Conservation (phyloP, 2,888 invertebrate species). For the Cerastis rubricosa region DNA sequence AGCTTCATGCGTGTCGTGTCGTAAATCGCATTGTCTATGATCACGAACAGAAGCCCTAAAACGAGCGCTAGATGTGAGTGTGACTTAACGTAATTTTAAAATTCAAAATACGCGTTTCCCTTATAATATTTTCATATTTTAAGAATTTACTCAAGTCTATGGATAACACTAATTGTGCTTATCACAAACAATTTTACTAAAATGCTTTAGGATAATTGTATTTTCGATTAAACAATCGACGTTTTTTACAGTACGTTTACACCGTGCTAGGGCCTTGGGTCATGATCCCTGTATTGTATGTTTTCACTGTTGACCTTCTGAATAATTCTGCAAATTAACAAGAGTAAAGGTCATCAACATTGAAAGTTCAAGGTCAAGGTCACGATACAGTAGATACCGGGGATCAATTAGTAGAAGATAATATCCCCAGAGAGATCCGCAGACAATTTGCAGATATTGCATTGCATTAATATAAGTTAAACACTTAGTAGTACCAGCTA, state of each 20-base stretch:
- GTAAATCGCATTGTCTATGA: too few species aligned
- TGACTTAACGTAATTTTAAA: neutral
- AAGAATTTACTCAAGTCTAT: neutral
- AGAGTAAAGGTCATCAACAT: slow-evolving; percentile 16
- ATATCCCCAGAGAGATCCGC: neutral
- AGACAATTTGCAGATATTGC: slow-evolving; percentile 5
- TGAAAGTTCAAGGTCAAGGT: slow-evolving; percentile 28
- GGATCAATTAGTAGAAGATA: slow-evolving; percentile 35
- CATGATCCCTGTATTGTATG: too few species aligned
- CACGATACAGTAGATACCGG: slow-evolving; percentile 1
- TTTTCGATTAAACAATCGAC: neutral
- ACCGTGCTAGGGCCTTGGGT: neutral
- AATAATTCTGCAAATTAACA: neutral
- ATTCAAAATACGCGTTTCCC: neutral
- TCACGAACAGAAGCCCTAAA: neutral
- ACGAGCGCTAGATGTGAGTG: neutral
- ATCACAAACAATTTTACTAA: neutral
- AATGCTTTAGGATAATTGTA: neutral
- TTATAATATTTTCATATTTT: neutral
- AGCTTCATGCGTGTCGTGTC: too few species aligned
- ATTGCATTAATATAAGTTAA: neutral
- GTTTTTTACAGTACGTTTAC: neutral
- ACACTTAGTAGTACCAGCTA: neutral
- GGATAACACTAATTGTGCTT: neutral
- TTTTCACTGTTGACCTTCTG: neutral